Evolutionary conservation across 2,113 vertebrate species (phyloP), one percentile per base, ranked within the genome.

Genomic region (Solea solea): DNA sequence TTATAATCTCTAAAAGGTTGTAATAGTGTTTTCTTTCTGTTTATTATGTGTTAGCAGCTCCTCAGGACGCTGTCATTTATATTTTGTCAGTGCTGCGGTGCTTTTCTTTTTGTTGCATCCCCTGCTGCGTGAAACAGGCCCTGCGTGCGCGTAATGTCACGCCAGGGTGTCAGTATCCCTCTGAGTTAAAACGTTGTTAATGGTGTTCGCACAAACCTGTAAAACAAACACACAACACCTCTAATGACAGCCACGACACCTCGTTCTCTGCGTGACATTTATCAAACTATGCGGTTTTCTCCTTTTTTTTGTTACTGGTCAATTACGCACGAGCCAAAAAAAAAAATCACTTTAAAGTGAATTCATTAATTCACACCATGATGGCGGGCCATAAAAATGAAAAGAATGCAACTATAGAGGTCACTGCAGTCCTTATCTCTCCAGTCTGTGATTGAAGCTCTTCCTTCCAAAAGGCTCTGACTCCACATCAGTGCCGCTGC

Each of bases 151-250:
- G 76, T 80, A 72, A 75, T 67, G 84, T 86, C 89, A 62, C 93
- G 81, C 66, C 87, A 41, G 82, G 90, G 80, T 80, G 82, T 64
- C 74, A 49, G 81, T 82, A 76, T 67, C 86, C 90, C 84, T 50
- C 80, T 34, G 84, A 61, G 89, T 91, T 84, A 68, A 88, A 84
- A 91, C 89, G 79, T 70, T 60, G 76, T 85, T 71, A 62, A 83
- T 75, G 78, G 84, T 89, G 86, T 91, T 92, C 87, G 90, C 85
- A 89, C 78, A 57, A 55, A 54, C 58, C 72, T 86, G 76, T 90
- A 88, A 92, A 91, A 91, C 89, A 89, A 94, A 93, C 90, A 88
- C 90, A 88, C 25, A 73, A 83, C 88, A 91, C 82, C 78, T 83
- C 69, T 73, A 76, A 85, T 82, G 70, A 85, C 74, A 64, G 28